Conservation (phyloP, 1,140 invertebrate genomes). For the Papilio glaucus region DNA sequence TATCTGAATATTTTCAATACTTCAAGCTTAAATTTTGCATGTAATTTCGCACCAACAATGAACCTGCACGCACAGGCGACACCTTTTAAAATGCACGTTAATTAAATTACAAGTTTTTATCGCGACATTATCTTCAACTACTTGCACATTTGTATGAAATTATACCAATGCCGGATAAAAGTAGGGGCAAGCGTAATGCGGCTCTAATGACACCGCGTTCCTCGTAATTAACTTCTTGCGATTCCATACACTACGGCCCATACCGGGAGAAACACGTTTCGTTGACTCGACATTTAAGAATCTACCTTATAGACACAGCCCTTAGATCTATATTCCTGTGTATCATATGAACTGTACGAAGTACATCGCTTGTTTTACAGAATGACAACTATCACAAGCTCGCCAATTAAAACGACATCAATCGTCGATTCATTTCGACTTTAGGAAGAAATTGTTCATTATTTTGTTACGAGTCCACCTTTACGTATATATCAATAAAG, state of each 20-base stretch:
- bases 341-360: not conserved
- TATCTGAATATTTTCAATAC: not conserved
- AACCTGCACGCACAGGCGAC: constrained; percentile 9
- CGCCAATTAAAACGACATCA: constrained; percentile 49
- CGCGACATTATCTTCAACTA: not conserved
- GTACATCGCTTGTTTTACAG: constrained; percentile 20
- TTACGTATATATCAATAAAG: constrained; percentile 6
- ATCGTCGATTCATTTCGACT: constrained; percentile 50
- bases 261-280: not conserved
- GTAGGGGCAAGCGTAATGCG: not conserved
- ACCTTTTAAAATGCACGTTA: constrained; percentile 22
- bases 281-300: not conserved
- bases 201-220: constrained; percentile 42
- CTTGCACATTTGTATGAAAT: constrained; percentile 9
- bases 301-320: not conserved
- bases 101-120: constrained; percentile 23
- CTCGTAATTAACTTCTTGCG: constrained; percentile 47
- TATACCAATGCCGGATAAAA: constrained; percentile 5
- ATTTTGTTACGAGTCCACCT: not conserved
- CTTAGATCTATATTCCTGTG: not conserved
- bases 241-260: constrained; percentile 10
- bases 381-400: constrained; percentile 44
- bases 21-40: not conserved
- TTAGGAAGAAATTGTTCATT: constrained; percentile 35
- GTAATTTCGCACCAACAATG: constrained; percentile 7